A percentile compares a stretch with the other conserved stretches of the same genome.
phyloP scores from a whole-genome alignment of 2,113 vertebrate species.

The Sinocyclocheilus maitianheensis region DNA sequence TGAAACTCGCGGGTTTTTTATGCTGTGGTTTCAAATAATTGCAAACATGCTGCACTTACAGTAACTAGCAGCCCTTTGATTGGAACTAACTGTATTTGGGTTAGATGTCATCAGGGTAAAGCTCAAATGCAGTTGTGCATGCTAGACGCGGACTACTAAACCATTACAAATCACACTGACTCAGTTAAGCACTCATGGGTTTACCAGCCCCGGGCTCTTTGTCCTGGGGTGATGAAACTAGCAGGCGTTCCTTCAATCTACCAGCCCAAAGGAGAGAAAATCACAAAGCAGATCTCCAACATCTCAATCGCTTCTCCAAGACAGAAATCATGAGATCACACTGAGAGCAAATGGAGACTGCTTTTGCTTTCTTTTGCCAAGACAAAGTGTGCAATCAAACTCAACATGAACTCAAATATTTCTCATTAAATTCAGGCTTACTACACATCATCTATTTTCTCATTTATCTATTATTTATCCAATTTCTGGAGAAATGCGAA shows the following conservation, averaged over 20 bases:
- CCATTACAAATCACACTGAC: not conserved
- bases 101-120: not conserved
- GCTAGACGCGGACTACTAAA: not conserved
- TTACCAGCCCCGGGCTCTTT: not conserved
- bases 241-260: not conserved
- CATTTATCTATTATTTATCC: not conserved
- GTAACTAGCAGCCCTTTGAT: not conserved
- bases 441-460: not conserved
- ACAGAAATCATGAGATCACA: not conserved
- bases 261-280: not conserved
- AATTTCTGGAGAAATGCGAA: too few species aligned
- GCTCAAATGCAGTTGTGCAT: not conserved
- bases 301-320: not conserved
- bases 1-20: conserved; percentile 2
- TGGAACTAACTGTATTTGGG: not conserved
- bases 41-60: conserved; percentile 36
- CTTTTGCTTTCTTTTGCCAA: not conserved
- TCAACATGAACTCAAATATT: not conserved
- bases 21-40: conserved; percentile 42
- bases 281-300: not conserved
- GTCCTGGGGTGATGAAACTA: not conserved
- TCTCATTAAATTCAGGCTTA: not conserved
- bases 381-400: not conserved
- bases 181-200: not conserved
- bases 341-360: not conserved